Base-by-base conservation (phyloP, 2,888 invertebrate genomes). In the Mayetiola destructor region DNA sequence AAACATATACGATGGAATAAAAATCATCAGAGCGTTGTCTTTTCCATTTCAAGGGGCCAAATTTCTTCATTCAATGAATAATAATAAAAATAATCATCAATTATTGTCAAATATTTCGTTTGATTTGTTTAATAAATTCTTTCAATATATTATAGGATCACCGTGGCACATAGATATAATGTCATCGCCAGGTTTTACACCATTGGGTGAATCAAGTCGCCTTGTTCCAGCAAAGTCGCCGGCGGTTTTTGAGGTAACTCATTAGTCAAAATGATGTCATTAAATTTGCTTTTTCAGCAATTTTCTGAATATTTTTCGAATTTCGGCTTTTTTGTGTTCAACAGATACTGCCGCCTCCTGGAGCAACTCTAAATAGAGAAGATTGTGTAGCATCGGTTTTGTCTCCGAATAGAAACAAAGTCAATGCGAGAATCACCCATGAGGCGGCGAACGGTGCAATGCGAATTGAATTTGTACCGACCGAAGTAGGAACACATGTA, bases 131-230 rank as follows among this genome's bases (percentile, higher is more conserved):
- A 27, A 6, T 21, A 3, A 18, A 18, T 42, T 42, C 14, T 12
- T 37, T 37, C n/a, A 37, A n/a, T 37, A 5, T 37, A 16, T n/a
- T n/a, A 27, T 75, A 91, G 91, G 92, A 66, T 93, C 92, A 75
- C 93, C 93, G 76, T 93, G 93, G 93, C 84, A 83, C 77, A 88
- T 93, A 68, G 84, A 86, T 75, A 88, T 93, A 72, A 86, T 90
- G 85, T 82, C 87, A 67, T 78, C 79, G 68, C 78, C 80, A 62
- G 81, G 81, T 67, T 75, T 83, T 75, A 85, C 87, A 69, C 85
- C 88, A 67, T 78, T 88, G 67, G 88, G 90, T 68, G 91, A 92
- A 75, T 84, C 89, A 65, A 85, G 91, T 63, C 80, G 89, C 71
- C 80, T 92, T 67, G 91, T 93, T 66, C 88, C 93, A 65, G 91